phyloP scores from a whole-genome alignment of 2,888 invertebrate genomes.

The Polyploca ridens region DNA sequence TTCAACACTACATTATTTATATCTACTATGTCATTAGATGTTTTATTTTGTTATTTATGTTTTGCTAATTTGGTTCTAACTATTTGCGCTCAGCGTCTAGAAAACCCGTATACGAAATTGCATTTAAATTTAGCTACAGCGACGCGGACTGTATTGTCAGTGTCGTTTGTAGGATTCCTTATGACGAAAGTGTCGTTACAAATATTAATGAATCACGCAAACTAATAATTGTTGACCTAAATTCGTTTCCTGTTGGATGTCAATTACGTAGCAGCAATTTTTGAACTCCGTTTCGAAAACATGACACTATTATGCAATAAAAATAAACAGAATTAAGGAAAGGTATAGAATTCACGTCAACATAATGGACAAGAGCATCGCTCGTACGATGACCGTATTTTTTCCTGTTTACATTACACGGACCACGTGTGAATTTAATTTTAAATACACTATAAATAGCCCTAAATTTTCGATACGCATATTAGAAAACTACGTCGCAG shows the following conservation, averaged over 20 bases:
- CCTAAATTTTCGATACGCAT: background rate
- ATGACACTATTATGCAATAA: background rate
- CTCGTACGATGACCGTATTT: background rate
- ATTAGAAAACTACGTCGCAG: background rate
- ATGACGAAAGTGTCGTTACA: slow-evolving; percentile 2
- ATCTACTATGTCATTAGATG: background rate
- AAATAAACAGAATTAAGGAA: background rate
- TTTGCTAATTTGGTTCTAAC: slow-evolving; percentile 4
- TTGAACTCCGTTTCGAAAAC: background rate
- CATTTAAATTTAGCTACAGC: background rate
- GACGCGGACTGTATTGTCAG: background rate
- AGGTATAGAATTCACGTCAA: background rate
- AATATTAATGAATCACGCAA: slow-evolving; percentile 7
- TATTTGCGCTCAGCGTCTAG: background rate
- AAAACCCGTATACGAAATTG: slow-evolving; percentile 2
- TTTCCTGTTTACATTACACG: background rate
- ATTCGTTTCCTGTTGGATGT: background rate
- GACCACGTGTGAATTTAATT: background rate
- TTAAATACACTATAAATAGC: background rate
- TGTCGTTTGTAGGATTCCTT: slow-evolving; percentile 2
- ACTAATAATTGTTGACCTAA: slow-evolving; percentile 5
- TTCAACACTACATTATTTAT: background rate
- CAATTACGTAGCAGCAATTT: background rate
- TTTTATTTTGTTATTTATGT: background rate
- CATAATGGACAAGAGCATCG: background rate